phyloP scores from a whole-genome alignment of 2,888 invertebrate genomes.

The Pachydiplax longipennis region DNA sequence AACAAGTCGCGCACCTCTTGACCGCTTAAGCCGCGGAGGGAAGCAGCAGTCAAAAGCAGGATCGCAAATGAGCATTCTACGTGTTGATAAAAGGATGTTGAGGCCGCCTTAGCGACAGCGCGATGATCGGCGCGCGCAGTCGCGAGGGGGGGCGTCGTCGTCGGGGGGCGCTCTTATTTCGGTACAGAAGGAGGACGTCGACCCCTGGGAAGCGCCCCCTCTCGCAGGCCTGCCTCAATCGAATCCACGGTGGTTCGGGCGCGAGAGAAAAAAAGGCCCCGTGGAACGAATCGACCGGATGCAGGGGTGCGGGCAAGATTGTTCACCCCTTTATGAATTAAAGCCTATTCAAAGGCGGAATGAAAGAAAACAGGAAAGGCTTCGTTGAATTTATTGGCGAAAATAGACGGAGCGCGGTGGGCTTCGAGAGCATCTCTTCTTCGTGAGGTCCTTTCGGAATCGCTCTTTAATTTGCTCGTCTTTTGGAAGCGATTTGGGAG shows the following conservation, averaged over 20 bases:
- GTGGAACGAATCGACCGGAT: neutral
- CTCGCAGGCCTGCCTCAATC: conserved; percentile 17
- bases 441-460: too few relatives aligned
- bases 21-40: too few relatives aligned
- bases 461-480: too few relatives aligned
- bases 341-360: neutral
- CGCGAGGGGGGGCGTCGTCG: neutral
- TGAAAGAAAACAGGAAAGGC: neutral
- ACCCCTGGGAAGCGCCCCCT: neutral
- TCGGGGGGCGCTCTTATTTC: neutral
- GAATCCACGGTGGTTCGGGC: neutral
- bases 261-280: neutral
- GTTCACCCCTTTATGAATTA: too few relatives aligned
- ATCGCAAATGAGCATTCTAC: too few relatives aligned
- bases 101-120: too few relatives aligned
- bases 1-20: too few relatives aligned
- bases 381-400: neutral
- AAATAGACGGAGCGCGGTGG: neutral
- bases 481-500: too few relatives aligned
- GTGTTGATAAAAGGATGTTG: too few relatives aligned
- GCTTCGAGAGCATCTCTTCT: too few relatives aligned
- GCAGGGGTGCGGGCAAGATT: neutral
- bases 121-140: neutral
- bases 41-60: too few relatives aligned
- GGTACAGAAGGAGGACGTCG: neutral